A percentile compares a stretch with the other conserved stretches of the same genome.
These are phyloP conservation scores for Drosophila antonietae DNA, from an alignment of 2,888 invertebrate species.

Conservation along the genomic window DNA sequence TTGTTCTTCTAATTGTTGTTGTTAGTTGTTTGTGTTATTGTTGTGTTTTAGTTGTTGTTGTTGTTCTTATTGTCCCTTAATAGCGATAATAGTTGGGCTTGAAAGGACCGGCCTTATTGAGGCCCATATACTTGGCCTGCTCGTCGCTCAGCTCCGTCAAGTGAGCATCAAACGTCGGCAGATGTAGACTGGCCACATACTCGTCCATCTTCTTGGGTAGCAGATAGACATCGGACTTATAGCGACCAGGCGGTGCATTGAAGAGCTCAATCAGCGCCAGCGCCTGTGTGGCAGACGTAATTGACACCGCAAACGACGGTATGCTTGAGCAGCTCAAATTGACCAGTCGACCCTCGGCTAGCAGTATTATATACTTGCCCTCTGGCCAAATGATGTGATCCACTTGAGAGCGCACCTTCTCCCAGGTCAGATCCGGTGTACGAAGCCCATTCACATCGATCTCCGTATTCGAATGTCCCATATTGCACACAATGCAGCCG, in stretches of 20 bases:
- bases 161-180: slow-evolving; percentile 98
- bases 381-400: slow-evolving; percentile 99
- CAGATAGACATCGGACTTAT: slow-evolving; percentile 98
- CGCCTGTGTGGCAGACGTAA: slow-evolving; percentile 98
- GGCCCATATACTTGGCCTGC: slow-evolving; percentile 98
- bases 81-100: slow-evolving; percentile 99
- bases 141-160: slow-evolving; percentile 98
- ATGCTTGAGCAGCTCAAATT: slow-evolving; percentile 98
- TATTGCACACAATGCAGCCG: slow-evolving; percentile 97
- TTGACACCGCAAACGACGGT: slow-evolving; percentile 98
- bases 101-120: slow-evolving; percentile 99
- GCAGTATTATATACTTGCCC: slow-evolving; percentile 95
- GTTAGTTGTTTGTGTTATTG: slow-evolving; percentile 20
- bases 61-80: slow-evolving; percentile 71
- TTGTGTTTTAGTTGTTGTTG: slow-evolving; percentile 12
- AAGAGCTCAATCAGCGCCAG: slow-evolving; percentile 98
- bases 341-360: slow-evolving; percentile 97
- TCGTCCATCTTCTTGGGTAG: slow-evolving; percentile 99
- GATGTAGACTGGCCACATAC: slow-evolving; percentile 98
- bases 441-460: slow-evolving; percentile 96
- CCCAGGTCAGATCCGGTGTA: slow-evolving; percentile 98
- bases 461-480: slow-evolving; percentile 99
- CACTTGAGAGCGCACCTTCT: slow-evolving; percentile 98
- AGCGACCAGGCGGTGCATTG: slow-evolving; percentile 96
- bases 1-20: slow-evolving; percentile 60